These are phyloP conservation scores for Galaxea fascicularis DNA, from an alignment of 92 coral and sea anemone genomes.

Conservation along the genomic window DNA sequence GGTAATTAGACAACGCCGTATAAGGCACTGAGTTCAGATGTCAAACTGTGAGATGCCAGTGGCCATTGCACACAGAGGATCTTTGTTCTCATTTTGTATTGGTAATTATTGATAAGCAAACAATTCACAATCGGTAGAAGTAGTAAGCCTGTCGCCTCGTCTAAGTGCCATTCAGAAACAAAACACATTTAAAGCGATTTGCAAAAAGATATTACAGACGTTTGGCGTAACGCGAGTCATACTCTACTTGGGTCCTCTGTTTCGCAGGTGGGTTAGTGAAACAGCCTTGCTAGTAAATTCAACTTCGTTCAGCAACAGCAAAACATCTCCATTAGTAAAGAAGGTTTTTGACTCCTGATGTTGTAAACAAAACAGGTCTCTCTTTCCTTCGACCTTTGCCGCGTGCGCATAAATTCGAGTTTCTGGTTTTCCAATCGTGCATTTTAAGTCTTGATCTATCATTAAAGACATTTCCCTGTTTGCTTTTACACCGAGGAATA, in stretches of 20 bases:
- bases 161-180: background rate
- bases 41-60: constrained; percentile 24
- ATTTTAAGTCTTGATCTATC: no score
- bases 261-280: constrained; percentile 23
- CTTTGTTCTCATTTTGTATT: constrained; percentile 48
- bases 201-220: background rate
- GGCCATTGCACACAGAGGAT: constrained; percentile 30
- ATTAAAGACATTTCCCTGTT: no score
- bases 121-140: constrained; percentile 23
- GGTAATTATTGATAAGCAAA: constrained; percentile 44
- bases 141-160: constrained; percentile 48
- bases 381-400: background rate
- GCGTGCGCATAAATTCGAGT: background rate
- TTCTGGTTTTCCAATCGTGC: no score
- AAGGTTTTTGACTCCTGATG: background rate
- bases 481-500: no score
- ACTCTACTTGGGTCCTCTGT: background rate
- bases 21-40: constrained; percentile 18
- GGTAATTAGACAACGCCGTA: constrained; percentile 2
- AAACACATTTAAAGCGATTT: constrained; percentile 1
- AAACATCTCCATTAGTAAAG: background rate
- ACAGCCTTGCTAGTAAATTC: background rate
- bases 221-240: background rate
- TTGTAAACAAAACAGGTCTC: constrained; percentile 20
- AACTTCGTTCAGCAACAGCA: background rate